Conservation (phyloP, 2,888 invertebrate species). For the Ecdyonurus torrentis region DNA sequence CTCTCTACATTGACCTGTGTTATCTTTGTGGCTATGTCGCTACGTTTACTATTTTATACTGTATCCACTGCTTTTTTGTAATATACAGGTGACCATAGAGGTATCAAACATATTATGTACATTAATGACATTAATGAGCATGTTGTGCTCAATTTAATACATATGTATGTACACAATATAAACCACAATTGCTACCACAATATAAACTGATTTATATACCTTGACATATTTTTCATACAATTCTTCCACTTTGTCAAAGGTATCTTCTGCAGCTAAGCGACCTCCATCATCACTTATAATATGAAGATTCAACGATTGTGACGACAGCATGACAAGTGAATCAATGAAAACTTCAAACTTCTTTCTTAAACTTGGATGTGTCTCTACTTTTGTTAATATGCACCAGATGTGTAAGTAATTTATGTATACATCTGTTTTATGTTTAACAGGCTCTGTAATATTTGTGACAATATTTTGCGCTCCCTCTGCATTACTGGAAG, state of each 20-base stretch:
- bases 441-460: background rate
- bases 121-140: too few relatives aligned
- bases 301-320: conserved; percentile 37
- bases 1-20: too few relatives aligned
- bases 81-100: too few relatives aligned
- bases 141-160: too few relatives aligned
- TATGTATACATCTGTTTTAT: conserved; percentile 4
- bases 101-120: too few relatives aligned
- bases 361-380: conserved; percentile 31
- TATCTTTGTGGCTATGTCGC: too few relatives aligned
- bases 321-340: conserved; percentile 31
- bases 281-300: conserved; percentile 44
- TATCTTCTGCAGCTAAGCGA: conserved; percentile 32
- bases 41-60: too few relatives aligned
- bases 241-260: conserved; percentile 26
- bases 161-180: too few relatives aligned
- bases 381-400: conserved; percentile 37
- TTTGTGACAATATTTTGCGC: too few relatives aligned
- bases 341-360: conserved; percentile 33
- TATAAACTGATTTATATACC: conserved; percentile 25
- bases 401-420: conserved; percentile 33
- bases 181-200: too few relatives aligned
- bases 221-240: conserved; percentile 25
- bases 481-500: too few relatives aligned
- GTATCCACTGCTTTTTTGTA: too few relatives aligned